Conservation (phyloP, 2,888 invertebrate genomes). For the Pristionchus maxplancki region DNA sequence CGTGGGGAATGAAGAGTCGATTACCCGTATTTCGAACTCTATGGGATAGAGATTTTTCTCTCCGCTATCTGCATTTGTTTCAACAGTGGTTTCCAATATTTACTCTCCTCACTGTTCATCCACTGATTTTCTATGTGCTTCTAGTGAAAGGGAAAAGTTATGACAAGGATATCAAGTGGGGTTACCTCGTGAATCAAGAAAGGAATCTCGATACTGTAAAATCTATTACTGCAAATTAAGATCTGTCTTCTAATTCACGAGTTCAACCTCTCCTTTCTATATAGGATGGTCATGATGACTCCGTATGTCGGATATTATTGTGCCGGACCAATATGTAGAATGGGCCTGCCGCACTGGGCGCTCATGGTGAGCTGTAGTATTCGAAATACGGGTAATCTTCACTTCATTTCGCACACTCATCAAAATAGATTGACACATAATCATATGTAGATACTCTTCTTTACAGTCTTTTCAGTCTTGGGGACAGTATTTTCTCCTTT, state of each 20-base stretch:
- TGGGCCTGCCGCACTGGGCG: background rate
- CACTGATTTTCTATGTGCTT: background rate
- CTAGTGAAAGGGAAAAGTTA: background rate
- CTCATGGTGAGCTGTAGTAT: background rate
- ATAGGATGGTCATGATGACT: background rate
- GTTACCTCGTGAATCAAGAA: conserved; percentile 6
- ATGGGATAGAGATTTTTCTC: background rate
- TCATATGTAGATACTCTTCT: no score
- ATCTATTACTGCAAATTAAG: background rate
- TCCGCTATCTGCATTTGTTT: background rate
- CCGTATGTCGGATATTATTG: background rate
- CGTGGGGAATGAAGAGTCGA: no score
- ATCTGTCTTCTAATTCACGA: background rate
- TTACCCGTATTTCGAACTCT: no score
- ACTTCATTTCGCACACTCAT: background rate
- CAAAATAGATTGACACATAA: no score
- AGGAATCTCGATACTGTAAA: no score
- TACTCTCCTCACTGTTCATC: background rate
- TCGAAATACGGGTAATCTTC: background rate
- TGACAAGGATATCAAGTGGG: background rate
- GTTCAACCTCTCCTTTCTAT: background rate
- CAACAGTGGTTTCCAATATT: background rate
- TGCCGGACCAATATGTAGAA: background rate
- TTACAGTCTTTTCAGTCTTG: no score
- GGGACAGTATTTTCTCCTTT: no score